A percentile compares a stretch with the other conserved stretches of the same genome.
phyloP scores from a whole-genome alignment of 2,888 invertebrate genomes.

The Exocentrus adspersus region DNA sequence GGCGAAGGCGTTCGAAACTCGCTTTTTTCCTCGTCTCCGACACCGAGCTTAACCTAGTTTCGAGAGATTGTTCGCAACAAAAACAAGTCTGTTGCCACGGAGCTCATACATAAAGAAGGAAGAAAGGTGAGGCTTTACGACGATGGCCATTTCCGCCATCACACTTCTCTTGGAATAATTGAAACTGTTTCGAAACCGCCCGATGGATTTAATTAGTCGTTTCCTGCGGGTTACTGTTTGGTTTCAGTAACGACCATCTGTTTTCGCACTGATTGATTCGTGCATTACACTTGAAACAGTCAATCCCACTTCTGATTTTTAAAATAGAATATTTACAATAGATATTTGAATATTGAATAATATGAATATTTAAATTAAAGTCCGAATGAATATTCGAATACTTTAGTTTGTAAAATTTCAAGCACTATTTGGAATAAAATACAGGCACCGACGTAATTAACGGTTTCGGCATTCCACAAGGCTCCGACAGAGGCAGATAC shows the following conservation, averaged over 20 bases:
- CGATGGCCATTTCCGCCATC: background rate
- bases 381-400: too few species aligned
- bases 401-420: too few species aligned
- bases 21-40: background rate
- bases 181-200: too few species aligned
- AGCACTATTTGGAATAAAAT: slow-evolving; percentile 16
- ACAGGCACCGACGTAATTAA: slow-evolving; percentile 23
- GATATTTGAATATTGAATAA: too few species aligned
- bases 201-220: background rate
- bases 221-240: background rate
- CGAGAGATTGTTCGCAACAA: background rate
- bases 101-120: too few species aligned
- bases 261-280: too few species aligned
- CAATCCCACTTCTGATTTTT: too few species aligned
- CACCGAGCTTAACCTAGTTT: background rate
- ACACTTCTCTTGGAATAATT: slow-evolving; percentile 1
- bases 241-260: background rate
- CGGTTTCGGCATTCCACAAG: slow-evolving; percentile 16
- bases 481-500: slow-evolving; percentile 12
- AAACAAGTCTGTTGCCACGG: background rate
- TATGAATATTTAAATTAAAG: too few species aligned
- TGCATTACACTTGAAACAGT: too few species aligned
- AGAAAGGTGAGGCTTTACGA: too few species aligned
- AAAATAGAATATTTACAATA: too few species aligned
- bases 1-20: background rate